Evolutionary conservation across 2,888 invertebrate genomes (phyloP), one percentile per base, ranked within the genome.

Genomic region (Hydrotaea diabolus): DNA sequence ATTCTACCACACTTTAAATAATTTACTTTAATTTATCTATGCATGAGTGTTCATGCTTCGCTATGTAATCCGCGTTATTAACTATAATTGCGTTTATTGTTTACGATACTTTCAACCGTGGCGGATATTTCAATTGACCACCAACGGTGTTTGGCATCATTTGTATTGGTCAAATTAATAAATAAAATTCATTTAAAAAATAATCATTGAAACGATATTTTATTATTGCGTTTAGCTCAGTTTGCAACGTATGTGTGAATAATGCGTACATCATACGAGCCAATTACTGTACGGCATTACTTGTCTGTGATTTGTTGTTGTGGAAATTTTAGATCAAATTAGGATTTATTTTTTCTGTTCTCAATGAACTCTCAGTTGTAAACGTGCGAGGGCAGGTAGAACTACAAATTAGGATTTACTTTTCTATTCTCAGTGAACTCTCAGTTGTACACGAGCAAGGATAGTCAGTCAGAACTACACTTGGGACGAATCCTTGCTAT

Each of bases 131-230:
- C 62, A 62, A 36, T 62, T 62, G 26, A 62, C 62, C 62, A 62
- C 62, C 62, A 26, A 31, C 62, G 31, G 62, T 26, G 59, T 59
- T 59, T 26, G 59, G 23, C 26, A 59, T 4, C 17, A 62, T 62
- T 62, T 62, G 62, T 31, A 62, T 62, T 31, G 62, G 62, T 62
- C 26, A 31, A 62, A 62, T 62, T 62, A 62, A 62, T 31, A 31
- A n/a, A 31, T 13, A 59, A 26, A 26, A 57, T 57, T 23, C 23
- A 62, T 62, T 26, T 62, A 31, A 62, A 26, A 62, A 62, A 62
- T 62, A 62, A 15, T n/a, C 62, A 62, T 62, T 62, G 31, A 62
- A 31, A n/a, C 62, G 15, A 31, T 62, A 62, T 17, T 62, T 62
- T 31, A 62, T 62, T 62, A 36, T 31, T 2, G 31, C 31, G 31